phyloP scores from a whole-genome alignment of 2,888 invertebrate genomes.

The Chaitophorus viminalis region DNA sequence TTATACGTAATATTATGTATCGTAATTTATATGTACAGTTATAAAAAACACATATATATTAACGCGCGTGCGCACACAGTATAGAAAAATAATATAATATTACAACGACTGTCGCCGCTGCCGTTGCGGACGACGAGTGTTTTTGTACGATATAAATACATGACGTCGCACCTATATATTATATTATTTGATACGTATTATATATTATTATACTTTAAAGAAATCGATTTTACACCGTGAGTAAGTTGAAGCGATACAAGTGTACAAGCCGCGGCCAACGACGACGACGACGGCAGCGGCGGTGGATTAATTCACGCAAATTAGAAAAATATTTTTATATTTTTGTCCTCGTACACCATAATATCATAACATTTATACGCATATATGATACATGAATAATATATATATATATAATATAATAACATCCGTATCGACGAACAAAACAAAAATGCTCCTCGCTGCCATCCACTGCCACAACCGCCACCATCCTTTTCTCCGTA shows the following conservation, averaged over 20 bases:
- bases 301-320: background rate
- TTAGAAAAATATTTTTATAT: background rate
- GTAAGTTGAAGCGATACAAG: background rate
- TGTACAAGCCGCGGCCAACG: background rate
- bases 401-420: background rate
- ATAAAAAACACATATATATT: background rate
- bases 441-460: background rate
- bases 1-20: background rate
- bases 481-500: background rate
- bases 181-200: background rate
- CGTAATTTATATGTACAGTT: background rate
- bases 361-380: too few relatives aligned
- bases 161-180: background rate
- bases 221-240: background rate
- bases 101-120: background rate
- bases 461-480: background rate
- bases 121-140: slow-evolving; percentile 1
- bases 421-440: background rate
- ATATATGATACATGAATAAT: too few relatives aligned
- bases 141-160: background rate
- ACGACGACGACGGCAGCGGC: background rate
- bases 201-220: background rate
- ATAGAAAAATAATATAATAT: slow-evolving; percentile 5
- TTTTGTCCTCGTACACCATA: background rate
- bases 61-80: background rate